Conservation (phyloP, 2,888 invertebrate species). For the Emesis castigata region DNA sequence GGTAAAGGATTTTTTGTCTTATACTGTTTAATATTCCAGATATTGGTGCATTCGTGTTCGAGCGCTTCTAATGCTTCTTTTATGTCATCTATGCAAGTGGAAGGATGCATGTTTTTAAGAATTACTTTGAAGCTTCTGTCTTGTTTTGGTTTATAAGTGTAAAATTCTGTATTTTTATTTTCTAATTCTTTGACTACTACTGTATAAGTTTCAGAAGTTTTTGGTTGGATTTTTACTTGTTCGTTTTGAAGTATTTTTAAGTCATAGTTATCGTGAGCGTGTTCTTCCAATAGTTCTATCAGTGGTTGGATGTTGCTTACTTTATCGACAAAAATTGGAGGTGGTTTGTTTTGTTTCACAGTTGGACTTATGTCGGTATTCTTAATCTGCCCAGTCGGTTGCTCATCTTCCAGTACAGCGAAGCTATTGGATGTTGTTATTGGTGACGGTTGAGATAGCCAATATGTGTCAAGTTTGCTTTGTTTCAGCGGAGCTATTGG, state of each 20-base stretch:
- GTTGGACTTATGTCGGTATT: too few species aligned
- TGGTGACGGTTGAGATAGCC: too few species aligned
- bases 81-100: constrained; percentile 39
- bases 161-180: constrained; percentile 40
- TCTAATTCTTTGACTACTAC: constrained; percentile 26
- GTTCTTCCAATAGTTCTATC: too few species aligned
- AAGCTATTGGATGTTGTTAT: too few species aligned
- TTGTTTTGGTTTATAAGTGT: constrained; percentile 46
- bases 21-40: constrained; percentile 5
- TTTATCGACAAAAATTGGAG: too few species aligned
- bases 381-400: too few species aligned
- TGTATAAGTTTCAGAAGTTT: constrained; percentile 24
- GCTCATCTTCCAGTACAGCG: too few species aligned
- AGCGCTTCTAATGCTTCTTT: constrained; percentile 24
- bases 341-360: too few species aligned
- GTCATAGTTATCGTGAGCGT: background rate
- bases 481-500: too few species aligned
- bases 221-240: constrained; percentile 19
- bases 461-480: too few species aligned
- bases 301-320: background rate
- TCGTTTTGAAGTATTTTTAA: background rate
- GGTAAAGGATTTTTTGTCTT: background rate
- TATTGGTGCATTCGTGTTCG: constrained; percentile 8
- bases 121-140: background rate
- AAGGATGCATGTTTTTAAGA: constrained; percentile 45